These are phyloP conservation scores for Eubucco bourcierii DNA, from an alignment of 2,113 vertebrate species.

Conservation along the genomic window DNA sequence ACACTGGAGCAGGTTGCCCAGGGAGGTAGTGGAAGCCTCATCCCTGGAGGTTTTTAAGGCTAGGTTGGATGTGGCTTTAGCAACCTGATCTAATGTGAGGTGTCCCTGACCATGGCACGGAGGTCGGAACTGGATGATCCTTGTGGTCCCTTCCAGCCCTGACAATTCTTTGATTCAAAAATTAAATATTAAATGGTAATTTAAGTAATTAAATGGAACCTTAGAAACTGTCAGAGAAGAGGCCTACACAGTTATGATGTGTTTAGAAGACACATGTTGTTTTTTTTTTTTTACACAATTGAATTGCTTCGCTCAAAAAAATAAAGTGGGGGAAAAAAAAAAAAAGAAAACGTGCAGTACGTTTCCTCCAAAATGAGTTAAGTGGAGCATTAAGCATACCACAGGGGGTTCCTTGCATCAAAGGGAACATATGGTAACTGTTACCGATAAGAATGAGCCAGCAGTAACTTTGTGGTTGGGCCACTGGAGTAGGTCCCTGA, in stretches of 20 bases:
- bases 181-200: not conserved
- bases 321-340: not conserved
- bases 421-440: not conserved
- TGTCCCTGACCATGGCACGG: no score
- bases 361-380: not conserved
- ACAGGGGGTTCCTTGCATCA: constrained; percentile 1
- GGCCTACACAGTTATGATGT: not conserved
- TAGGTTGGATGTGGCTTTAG: no score
- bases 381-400: not conserved
- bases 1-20: no score
- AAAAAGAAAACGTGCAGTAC: not conserved
- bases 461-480: not conserved
- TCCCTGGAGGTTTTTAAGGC: no score
- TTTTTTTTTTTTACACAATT: not conserved
- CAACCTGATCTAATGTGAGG: no score
- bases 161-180: not conserved
- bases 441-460: not conserved
- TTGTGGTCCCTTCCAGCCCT: no score
- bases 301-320: not conserved
- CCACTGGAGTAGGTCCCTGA: not conserved
- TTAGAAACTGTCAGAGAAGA: not conserved
- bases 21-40: no score
- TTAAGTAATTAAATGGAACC: not conserved
- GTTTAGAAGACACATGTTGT: not conserved
- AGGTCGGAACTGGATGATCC: no score